These are phyloP conservation scores for Melanotaenia boesemani DNA, from an alignment of 2,797 vertebrate species.

Conservation along the genomic window DNA sequence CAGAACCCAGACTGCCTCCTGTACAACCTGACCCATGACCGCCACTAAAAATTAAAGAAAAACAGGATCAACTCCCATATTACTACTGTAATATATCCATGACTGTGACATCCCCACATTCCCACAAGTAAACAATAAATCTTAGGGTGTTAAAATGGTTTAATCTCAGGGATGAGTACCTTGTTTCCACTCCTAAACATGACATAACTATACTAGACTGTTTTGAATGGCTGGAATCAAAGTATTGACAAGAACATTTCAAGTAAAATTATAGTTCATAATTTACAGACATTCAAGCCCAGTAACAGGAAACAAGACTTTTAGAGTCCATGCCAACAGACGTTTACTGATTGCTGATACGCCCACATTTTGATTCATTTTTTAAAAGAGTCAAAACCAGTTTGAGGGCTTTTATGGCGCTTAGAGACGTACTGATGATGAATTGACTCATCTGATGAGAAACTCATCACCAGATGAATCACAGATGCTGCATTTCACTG, in stretches of 20 bases:
- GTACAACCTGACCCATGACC: background rate
- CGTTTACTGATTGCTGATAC: slow-evolving; percentile 1
- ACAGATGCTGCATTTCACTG: slow-evolving; percentile 37
- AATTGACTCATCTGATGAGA: slow-evolving; percentile 37
- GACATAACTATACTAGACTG: background rate
- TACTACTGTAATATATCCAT: background rate
- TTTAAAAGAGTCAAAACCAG: slow-evolving; percentile 12
- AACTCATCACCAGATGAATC: slow-evolving; percentile 43
- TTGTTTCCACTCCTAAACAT: background rate
- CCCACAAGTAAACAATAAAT: background rate
- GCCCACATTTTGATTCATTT: slow-evolving; percentile 12
- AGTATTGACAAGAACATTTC: slow-evolving; percentile 4
- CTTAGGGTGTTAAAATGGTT: background rate
- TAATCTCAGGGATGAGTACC: background rate
- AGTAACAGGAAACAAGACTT: slow-evolving; percentile 3
- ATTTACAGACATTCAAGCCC: slow-evolving; percentile 5
- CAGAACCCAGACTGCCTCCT: background rate
- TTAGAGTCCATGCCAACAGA: slow-evolving; percentile 1
- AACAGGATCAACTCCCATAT: slow-evolving; percentile 7
- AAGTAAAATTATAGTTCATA: slow-evolving; percentile 1
- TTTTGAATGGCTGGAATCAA: background rate
- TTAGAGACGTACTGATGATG: slow-evolving; percentile 19
- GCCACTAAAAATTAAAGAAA: background rate
- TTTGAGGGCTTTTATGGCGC: slow-evolving; percentile 22
- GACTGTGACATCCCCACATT: background rate